A percentile compares a stretch with the other conserved stretches of the same genome.
Conservation (phyloP, 2,797 vertebrate species). For the Phalloptychus januarius region DNA sequence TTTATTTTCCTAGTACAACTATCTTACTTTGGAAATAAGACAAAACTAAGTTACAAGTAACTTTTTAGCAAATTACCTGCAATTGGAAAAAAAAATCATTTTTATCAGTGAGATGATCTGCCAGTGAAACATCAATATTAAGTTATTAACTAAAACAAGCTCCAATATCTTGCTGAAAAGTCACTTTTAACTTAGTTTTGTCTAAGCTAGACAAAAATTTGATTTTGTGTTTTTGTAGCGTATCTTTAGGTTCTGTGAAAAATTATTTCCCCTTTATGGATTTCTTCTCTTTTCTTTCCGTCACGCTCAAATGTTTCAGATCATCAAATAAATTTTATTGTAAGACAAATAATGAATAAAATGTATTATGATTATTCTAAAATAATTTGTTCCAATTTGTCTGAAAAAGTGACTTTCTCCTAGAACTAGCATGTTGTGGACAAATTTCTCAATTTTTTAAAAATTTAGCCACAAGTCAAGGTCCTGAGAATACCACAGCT, state of each 20-base stretch:
- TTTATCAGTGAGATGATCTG: no score
- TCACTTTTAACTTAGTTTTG: no score
- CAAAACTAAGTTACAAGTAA: no score
- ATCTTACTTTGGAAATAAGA: no score
- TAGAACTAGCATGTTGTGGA: background rate
- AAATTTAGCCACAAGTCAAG: background rate
- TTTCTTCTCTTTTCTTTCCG: background rate
- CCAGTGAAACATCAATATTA: no score
- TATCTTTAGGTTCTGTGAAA: background rate
- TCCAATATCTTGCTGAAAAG: no score
- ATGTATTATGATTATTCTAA: background rate
- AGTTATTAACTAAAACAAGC: no score
- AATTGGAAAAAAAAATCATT: no score
- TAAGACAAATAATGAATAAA: background rate
- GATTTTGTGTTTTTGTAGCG: no score
- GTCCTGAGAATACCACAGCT: no score
- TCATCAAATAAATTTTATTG: background rate
- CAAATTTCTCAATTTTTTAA: background rate
- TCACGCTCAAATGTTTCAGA: background rate
- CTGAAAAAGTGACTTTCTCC: background rate
- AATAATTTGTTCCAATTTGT: background rate
- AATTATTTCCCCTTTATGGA: background rate
- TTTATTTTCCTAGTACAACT: no score
- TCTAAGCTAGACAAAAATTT: background rate
- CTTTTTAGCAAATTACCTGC: no score